These are phyloP conservation scores for Polymixis lichenea DNA, from an alignment of 2,888 invertebrate genomes.

Conservation along the genomic window DNA sequence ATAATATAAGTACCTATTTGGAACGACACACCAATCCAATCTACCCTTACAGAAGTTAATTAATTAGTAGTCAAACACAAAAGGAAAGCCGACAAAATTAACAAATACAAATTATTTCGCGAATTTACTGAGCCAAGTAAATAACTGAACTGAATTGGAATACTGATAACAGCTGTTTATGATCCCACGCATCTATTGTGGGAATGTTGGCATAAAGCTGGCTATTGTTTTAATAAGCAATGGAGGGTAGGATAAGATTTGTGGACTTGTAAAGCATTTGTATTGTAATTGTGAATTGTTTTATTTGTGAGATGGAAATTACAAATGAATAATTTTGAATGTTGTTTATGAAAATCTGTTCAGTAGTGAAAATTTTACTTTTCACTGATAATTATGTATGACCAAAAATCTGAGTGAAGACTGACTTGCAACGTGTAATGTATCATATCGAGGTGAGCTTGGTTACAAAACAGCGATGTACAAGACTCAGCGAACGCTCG, in stretches of 20 bases:
- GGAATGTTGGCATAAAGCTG: neutral
- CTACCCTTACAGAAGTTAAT: constrained; percentile 27
- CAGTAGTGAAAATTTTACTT: no score
- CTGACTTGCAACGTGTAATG: no score
- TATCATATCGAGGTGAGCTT: no score
- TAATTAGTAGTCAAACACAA: constrained; percentile 51
- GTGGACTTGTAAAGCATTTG: constrained; percentile 21
- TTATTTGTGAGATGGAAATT: neutral
- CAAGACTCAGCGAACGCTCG: no score
- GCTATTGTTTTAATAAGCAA: constrained; percentile 49
- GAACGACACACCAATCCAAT: neutral
- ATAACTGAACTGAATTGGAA: constrained; percentile 40
- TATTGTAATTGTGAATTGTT: constrained; percentile 24
- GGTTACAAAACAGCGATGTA: no score
- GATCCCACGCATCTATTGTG: constrained; percentile 53
- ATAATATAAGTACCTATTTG: neutral
- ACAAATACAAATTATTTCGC: constrained; percentile 51
- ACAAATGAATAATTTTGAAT: constrained; percentile 1
- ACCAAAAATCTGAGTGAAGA: neutral
- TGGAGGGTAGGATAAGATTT: constrained; percentile 31
- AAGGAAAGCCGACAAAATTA: constrained; percentile 42
- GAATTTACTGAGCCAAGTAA: constrained; percentile 45
- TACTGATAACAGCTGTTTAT: constrained; percentile 54
- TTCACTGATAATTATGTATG: no score
- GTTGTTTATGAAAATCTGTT: no score